phyloP scores from a whole-genome alignment of 2,888 invertebrate species.

The Hypercompe scribonia region DNA sequence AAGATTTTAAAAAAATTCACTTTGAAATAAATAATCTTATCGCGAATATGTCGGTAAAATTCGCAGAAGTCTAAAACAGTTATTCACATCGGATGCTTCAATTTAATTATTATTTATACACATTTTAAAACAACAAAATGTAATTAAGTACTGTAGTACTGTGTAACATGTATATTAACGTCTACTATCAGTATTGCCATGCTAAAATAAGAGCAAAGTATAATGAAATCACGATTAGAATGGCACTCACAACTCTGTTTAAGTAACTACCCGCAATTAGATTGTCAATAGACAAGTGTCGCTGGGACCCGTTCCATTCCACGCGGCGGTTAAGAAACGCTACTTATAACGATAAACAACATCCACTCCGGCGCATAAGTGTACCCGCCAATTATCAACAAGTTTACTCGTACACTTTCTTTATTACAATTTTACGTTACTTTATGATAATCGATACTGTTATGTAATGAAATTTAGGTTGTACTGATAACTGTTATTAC shows the following conservation, averaged over 20 bases:
- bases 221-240: slow-evolving; percentile 16
- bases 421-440: slow-evolving; percentile 57
- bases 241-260: slow-evolving; percentile 65
- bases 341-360: slow-evolving; percentile 62
- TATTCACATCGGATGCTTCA: not conserved
- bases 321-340: slow-evolving; percentile 70
- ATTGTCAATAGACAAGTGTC: slow-evolving; percentile 84
- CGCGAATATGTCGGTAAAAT: no score
- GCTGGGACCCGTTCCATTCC: slow-evolving; percentile 70
- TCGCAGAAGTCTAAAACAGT: not conserved
- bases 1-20: no score
- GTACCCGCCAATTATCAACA: slow-evolving; percentile 61
- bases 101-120: not conserved
- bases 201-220: not conserved
- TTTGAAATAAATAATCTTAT: no score
- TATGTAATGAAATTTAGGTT: slow-evolving; percentile 19
- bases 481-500: not conserved
- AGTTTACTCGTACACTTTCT: slow-evolving; percentile 71
- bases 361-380: slow-evolving; percentile 48
- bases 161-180: no score
- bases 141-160: no score
- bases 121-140: not conserved
- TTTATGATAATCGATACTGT: slow-evolving; percentile 31
- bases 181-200: not conserved
- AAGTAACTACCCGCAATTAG: slow-evolving; percentile 79